These are phyloP conservation scores for Torymus texanus DNA, from an alignment of 2,888 invertebrate species.

Conservation along the genomic window DNA sequence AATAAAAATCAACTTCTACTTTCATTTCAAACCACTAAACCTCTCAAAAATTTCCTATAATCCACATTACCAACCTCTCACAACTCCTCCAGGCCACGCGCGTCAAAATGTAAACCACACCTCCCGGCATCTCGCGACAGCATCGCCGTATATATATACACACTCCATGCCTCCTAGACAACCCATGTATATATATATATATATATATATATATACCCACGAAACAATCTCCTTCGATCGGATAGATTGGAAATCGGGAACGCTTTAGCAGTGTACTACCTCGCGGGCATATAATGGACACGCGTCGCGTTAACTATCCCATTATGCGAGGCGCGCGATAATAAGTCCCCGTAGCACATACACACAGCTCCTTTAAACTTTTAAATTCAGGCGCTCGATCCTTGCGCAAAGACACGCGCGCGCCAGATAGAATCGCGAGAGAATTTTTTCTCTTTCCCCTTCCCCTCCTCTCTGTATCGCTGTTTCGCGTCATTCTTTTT, in stretches of 20 bases:
- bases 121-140: no score
- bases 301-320: constrained; percentile 51
- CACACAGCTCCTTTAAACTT: constrained; percentile 16
- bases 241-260: constrained; percentile 15
- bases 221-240: constrained; percentile 1
- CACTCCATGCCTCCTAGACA: no score
- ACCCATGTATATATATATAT: no score
- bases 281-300: constrained; percentile 22
- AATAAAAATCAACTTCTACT: no score
- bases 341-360: constrained; percentile 13
- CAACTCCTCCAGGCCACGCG: no score
- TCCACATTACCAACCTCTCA: no score
- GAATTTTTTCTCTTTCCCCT: not conserved
- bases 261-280: no score
- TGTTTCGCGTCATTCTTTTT: constrained; percentile 9
- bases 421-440: constrained; percentile 22
- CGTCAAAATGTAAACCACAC: no score
- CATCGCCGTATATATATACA: no score
- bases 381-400: constrained; percentile 26
- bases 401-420: constrained; percentile 29
- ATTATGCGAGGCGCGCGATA: constrained; percentile 38
- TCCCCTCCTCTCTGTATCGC: constrained; percentile 1
- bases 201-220: no score
- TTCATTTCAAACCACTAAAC: no score
- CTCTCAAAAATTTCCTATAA: no score